phyloP scores from a whole-genome alignment of 2,113 vertebrate species.

The Triplophysa dalaica region DNA sequence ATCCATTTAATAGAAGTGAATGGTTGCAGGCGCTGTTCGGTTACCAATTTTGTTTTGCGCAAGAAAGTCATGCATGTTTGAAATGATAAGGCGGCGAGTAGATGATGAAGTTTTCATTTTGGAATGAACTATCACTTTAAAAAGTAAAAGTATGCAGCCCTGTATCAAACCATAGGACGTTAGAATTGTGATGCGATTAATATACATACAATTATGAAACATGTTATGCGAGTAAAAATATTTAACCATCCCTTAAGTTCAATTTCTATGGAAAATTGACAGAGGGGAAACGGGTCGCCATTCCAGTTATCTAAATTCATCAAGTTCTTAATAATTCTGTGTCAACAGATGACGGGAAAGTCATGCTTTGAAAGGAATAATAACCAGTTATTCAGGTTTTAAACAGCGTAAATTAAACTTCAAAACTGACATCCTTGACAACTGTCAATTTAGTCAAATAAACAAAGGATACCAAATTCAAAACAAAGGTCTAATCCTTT shows the following conservation, averaged over 20 bases:
- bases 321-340: conserved; percentile 7
- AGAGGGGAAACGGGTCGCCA: conserved; percentile 17
- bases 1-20: no score
- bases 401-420: neutral
- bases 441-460: conserved; percentile 24
- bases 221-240: conserved; percentile 10
- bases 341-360: conserved; percentile 28
- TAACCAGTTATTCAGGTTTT: conserved; percentile 18
- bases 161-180: no score
- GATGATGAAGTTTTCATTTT: no score
- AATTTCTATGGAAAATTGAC: conserved; percentile 27
- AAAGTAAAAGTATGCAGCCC: no score
- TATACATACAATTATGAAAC: neutral
- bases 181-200: no score
- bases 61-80: no score
- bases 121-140: no score
- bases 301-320: conserved; percentile 12
- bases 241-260: conserved; percentile 12
- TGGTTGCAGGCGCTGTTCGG: no score
- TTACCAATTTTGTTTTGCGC: no score
- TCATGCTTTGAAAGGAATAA: neutral
- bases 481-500: neutral
- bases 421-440: conserved; percentile 32
- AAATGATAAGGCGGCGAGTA: no score
- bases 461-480: neutral